A percentile compares a stretch with the other conserved stretches of the same genome.
phyloP scores from a whole-genome alignment of 2,888 invertebrate genomes.

The Amphipyra berbera region DNA sequence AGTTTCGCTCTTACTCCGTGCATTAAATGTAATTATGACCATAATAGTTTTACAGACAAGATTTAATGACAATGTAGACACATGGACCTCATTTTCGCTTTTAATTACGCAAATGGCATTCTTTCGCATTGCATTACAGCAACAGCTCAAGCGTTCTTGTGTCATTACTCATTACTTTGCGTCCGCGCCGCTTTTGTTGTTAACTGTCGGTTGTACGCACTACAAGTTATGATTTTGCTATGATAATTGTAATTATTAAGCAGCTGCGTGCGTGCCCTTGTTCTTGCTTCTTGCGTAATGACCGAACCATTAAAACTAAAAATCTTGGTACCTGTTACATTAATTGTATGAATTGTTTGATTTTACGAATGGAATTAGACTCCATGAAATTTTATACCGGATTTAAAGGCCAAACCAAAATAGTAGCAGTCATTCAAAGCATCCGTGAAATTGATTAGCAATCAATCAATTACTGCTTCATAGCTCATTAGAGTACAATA shows the following conservation, averaged over 20 bases:
- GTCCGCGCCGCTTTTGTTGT: conserved; percentile 53
- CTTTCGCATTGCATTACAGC: conserved; percentile 43
- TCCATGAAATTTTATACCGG: too few species aligned
- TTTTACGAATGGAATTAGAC: neutral
- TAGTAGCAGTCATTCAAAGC: too few species aligned
- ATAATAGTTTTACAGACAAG: conserved; percentile 34
- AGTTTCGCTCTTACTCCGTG: conserved; percentile 25
- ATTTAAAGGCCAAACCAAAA: too few species aligned
- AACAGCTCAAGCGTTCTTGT: conserved; percentile 38
- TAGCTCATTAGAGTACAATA: conserved; percentile 34
- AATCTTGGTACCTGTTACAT: neutral
- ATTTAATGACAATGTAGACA: conserved; percentile 42
- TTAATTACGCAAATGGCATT: conserved; percentile 60
- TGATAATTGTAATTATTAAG: conserved; percentile 64
- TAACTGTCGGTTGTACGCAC: conserved; percentile 54
- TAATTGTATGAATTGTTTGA: neutral
- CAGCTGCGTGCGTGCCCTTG: conserved; percentile 57
- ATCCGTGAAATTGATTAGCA: too few species aligned
- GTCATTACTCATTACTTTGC: conserved; percentile 50
- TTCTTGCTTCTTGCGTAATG: conserved; percentile 49
- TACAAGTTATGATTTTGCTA: conserved; percentile 56
- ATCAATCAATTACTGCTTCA: conserved; percentile 10
- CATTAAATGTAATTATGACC: conserved; percentile 34
- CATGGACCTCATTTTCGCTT: conserved; percentile 45
- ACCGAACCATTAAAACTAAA: conserved; percentile 12